Evolutionary conservation across 2,113 vertebrate species (phyloP), one percentile per base, ranked within the genome.

Genomic region (Ciconia boyciana): DNA sequence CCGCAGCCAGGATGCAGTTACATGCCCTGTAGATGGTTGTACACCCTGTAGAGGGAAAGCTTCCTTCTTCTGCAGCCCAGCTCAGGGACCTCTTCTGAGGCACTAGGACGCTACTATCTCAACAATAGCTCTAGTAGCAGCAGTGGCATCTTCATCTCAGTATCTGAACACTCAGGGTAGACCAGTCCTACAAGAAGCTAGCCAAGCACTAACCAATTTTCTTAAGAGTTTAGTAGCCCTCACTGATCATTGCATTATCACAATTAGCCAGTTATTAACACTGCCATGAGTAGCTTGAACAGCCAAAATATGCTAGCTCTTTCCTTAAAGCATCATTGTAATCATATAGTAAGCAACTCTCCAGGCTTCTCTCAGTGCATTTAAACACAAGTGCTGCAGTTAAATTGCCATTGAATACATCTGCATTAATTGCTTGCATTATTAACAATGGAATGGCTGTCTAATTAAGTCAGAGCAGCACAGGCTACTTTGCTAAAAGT

Each of bases 391-490:
- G 54, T 16, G 72, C 54, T 36, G 39, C 72, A 19, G 25, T 72
- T 68, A 54, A 57, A 39, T 77, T 39, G 34, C 39, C 19, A 11
- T 44, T 64, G 78, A 90, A 82, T 87, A 61, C 52, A 94, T 85
- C 86, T 81, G 69, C 78, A 61, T 90, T 87, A 90, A 82, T 93
- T 87, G 52, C 71, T 36, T 83, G 32, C 54, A 72, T 92, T 95
- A 95, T 93, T 96, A 91, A 91, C 77, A 66, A 62, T 5, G 61
- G 49, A 51, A 55, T 13, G 36, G 58, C 74, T 75, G 51, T 81
- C 72, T 76, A 66, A 96, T 93, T 87, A 91, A 87, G 81, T 75
- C 55, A 41, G n/a, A 77, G 70, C 31, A 77, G 83, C 34, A n/a
- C 80, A 52, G 82, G 58, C 72, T 62, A 64, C 64, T 90, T 77